These are phyloP conservation scores for Julus scanicus DNA, from an alignment of 2,888 invertebrate genomes.

Conservation along the genomic window DNA sequence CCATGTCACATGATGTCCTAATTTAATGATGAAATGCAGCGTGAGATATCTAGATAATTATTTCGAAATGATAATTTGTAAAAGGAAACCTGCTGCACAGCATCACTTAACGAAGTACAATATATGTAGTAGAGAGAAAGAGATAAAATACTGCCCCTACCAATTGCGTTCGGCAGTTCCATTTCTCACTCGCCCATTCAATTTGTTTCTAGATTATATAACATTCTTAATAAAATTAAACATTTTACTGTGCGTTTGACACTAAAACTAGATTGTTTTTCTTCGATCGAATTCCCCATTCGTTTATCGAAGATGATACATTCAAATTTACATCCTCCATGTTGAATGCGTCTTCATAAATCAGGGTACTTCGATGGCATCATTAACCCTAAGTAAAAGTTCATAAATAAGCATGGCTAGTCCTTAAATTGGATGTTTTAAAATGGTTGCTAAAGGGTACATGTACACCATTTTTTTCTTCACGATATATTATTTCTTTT, in stretches of 20 bases:
- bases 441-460: no score
- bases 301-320: background rate
- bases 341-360: background rate
- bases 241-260: background rate
- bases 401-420: no score
- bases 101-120: background rate
- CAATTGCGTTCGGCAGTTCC: background rate
- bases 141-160: background rate
- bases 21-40: constrained; percentile 31
- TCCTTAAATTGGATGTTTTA: no score
- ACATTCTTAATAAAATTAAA: no score
- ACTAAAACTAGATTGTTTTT: background rate
- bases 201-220: background rate
- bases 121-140: no score
- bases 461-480: no score
- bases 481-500: no score
- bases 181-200: no score
- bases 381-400: no score
- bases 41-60: background rate
- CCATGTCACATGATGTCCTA: background rate
- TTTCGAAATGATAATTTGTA: constrained; percentile 18
- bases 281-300: background rate
- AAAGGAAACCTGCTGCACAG: background rate
- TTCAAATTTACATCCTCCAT: background rate
- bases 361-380: no score